Conservation (phyloP, 1,140 invertebrate species). For the Sitodiplosis mosellana region DNA sequence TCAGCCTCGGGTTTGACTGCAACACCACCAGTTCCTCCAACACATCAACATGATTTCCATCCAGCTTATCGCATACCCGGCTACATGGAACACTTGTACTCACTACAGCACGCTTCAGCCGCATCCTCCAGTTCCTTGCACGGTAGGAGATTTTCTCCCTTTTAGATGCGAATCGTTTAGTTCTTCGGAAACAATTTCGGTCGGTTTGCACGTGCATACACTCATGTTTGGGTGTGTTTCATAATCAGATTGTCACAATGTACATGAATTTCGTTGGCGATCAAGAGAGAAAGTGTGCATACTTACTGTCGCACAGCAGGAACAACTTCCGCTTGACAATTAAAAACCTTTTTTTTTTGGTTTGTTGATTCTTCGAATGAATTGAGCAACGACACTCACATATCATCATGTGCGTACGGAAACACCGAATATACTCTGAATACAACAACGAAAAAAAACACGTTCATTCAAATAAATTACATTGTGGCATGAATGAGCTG, state of each 20-base stretch:
- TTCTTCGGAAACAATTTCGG: too few relatives aligned
- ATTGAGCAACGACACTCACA: too few relatives aligned
- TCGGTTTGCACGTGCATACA: too few relatives aligned
- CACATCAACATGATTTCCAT: constrained; percentile 29
- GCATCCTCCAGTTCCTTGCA: constrained; percentile 27
- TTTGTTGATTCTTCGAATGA: background rate
- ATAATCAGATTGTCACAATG: too few relatives aligned
- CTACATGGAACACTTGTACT: constrained; percentile 50
- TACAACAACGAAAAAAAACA: too few relatives aligned
- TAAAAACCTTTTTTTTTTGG: background rate
- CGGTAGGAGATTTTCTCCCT: constrained; percentile 17
- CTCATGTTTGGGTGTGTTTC: too few relatives aligned
- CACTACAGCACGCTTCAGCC: constrained; percentile 35
- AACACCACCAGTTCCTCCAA: constrained; percentile 6
- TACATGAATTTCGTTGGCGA: too few relatives aligned
- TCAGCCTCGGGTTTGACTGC: background rate
- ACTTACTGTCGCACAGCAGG: background rate
- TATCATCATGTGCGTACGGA: too few relatives aligned
- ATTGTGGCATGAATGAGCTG: background rate
- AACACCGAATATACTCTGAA: too few relatives aligned
- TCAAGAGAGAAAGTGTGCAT: background rate
- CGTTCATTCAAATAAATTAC: background rate
- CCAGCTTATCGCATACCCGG: constrained; percentile 43
- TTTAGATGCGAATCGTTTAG: too few relatives aligned
- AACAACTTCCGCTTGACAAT: background rate